A percentile compares a stretch with the other conserved stretches of the same genome.
Evolutionary conservation across 2,113 vertebrate genomes (phyloP).

Genomic region (Lophotis ruficrista): DNA sequence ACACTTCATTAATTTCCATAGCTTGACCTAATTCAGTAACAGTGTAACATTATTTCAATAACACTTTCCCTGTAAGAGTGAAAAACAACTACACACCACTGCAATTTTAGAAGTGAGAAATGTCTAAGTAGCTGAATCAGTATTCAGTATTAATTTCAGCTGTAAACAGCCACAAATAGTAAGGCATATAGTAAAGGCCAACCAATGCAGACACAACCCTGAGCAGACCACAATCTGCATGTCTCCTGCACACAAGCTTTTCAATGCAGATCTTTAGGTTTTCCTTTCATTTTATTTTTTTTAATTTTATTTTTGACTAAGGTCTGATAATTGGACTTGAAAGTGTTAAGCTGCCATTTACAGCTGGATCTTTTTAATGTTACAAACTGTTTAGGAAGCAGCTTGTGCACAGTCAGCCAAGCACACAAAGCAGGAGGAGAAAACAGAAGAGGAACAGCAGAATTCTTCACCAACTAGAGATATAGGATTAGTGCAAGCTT

Average conservation of each 20-base stretch:
- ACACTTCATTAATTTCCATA: background rate
- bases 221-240: background rate
- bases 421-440: constrained; percentile 45
- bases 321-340: background rate
- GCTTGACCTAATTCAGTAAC: background rate
- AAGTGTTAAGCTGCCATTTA: background rate
- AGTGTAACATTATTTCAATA: background rate
- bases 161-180: background rate
- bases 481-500: constrained; percentile 40
- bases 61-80: background rate
- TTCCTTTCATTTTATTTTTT: background rate
- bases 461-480: background rate
- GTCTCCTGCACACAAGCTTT: background rate
- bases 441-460: constrained; percentile 14
- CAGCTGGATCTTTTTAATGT: background rate
- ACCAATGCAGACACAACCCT: background rate
- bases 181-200: background rate
- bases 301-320: background rate
- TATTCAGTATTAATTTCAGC: background rate
- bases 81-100: background rate
- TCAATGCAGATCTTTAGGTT: background rate
- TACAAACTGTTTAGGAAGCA: background rate
- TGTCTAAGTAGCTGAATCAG: background rate
- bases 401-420: constrained; percentile 49
- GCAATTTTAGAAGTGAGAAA: background rate